Base-by-base conservation (phyloP, 1,140 invertebrate species). In the Caerostris darwini region DNA sequence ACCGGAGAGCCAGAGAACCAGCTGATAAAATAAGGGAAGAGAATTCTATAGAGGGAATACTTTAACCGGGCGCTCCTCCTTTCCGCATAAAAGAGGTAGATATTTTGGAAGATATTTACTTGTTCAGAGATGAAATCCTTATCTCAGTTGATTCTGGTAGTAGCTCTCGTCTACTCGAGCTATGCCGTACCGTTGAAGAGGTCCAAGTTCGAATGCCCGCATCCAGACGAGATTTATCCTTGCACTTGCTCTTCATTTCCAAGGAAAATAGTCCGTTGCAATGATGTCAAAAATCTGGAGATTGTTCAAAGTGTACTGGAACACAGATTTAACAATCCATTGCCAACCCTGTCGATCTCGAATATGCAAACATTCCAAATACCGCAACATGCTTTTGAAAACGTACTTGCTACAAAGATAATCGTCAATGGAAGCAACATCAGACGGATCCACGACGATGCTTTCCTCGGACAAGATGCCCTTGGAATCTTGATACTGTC, bases 21-120 rank as follows among this genome's bases (percentile, higher is more conserved):
- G 93, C 85, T 69, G 87, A 93, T 14, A 67, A 69, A 50, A 88
- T 87, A 71, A 53, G 83, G 0, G 67, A 87, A 53, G 92, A 93
- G 58, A 53, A 88, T 77, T 93, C 92, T 93, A 93, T 93, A 93
- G 83, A 93, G 50, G 83, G 34, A 77, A 87, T 93, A 71, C 58
- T 94, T 19, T 94, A 94, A 94, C 86, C 92, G 50, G 5, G 14
- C 5, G 10, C 14, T 17, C 12, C 10, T 6, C n/a, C 7, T 69
- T 34, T n/a, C 53, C 19, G 58, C 19, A 91, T 53, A 85, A 61
- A 50, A 85, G 57, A 85, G 83, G 83, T 10, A 85, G 58, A 85
- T 85, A 85, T 85, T 85, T 14, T 85, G 83, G 12, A 59, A 85
- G 53, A 85, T 85, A 88, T 88, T 64, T 88, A 88, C 56, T 88